Evolutionary conservation across 2,888 invertebrate genomes (phyloP).

Genomic region (Caenorhabditis sp.): DNA sequence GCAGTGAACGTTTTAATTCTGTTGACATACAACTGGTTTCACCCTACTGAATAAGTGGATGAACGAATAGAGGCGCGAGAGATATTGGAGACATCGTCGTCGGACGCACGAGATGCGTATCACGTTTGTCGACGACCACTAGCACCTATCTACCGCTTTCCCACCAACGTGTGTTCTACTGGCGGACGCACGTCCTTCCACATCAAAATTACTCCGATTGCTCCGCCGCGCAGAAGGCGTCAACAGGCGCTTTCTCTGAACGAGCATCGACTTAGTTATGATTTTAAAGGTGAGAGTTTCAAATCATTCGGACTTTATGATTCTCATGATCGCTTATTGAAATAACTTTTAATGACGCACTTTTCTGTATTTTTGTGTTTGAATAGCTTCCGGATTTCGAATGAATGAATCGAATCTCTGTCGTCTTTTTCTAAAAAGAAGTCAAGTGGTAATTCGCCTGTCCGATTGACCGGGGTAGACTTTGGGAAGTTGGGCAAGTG

Average conservation of each 20-base stretch:
- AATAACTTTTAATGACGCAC: no score
- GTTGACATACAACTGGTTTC: constrained; percentile 55
- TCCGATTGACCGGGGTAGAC: neutral
- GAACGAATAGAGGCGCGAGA: constrained; percentile 37
- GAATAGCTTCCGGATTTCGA: neutral
- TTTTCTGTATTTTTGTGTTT: no score
- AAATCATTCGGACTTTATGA: neutral
- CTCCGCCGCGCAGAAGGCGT: constrained; percentile 52
- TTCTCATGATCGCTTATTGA: no score
- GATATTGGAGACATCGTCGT: constrained; percentile 22
- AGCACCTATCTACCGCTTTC: constrained; percentile 17
- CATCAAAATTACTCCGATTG: constrained; percentile 48
- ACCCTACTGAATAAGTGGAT: constrained; percentile 49
- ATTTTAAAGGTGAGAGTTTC: constrained; percentile 39
- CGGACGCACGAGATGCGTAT: constrained; percentile 51
- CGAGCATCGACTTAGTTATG: constrained; percentile 44
- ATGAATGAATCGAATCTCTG: neutral
- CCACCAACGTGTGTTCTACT: constrained; percentile 20
- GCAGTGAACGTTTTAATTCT: neutral
- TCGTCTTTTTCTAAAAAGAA: neutral
- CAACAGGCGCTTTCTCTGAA: constrained; percentile 42
- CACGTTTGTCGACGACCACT: constrained; percentile 36
- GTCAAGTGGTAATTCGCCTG: constrained; percentile 2
- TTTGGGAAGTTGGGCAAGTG: constrained; percentile 28
- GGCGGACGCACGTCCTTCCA: neutral